A percentile compares a stretch with the other conserved stretches of the same genome.
Conservation (phyloP, 2,113 vertebrate genomes). For the Colaptes auratus region DNA sequence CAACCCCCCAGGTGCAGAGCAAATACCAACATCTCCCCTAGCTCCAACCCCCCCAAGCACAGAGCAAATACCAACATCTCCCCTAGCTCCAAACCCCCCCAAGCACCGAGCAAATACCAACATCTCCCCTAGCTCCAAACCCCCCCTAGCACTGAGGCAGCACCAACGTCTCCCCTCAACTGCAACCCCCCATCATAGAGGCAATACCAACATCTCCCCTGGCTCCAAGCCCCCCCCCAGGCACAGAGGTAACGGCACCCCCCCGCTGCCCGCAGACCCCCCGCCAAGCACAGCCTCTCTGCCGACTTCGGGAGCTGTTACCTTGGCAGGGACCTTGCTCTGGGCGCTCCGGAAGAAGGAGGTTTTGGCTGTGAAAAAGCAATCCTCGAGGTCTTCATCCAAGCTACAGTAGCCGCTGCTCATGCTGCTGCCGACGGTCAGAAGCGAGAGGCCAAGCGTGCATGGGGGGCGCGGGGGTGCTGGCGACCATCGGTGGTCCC, state of each 20-base stretch:
- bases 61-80: too few species aligned
- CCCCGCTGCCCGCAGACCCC: background rate
- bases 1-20: too few species aligned
- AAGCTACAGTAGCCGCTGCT: conserved; percentile 97
- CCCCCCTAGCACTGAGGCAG: too few species aligned
- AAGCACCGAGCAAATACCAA: too few species aligned
- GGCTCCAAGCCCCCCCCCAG: too few species aligned
- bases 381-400: conserved; percentile 94
- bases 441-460: background rate
- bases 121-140: too few species aligned
- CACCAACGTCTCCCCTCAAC: too few species aligned
- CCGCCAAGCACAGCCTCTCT: background rate
- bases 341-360: conserved; percentile 85
- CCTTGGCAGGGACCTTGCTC: conserved; percentile 80
- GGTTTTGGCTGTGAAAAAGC: conserved; percentile 96
- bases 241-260: background rate
- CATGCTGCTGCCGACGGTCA: conserved; percentile 87
- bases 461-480: background rate
- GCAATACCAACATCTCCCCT: too few species aligned
- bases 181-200: too few species aligned
- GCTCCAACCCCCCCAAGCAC: too few species aligned
- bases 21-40: too few species aligned
- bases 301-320: conserved; percentile 51
- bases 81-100: too few species aligned
- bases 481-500: background rate